Evolutionary conservation across 2,113 vertebrate species (phyloP).

Genomic region (Terrapene triunguis): DNA sequence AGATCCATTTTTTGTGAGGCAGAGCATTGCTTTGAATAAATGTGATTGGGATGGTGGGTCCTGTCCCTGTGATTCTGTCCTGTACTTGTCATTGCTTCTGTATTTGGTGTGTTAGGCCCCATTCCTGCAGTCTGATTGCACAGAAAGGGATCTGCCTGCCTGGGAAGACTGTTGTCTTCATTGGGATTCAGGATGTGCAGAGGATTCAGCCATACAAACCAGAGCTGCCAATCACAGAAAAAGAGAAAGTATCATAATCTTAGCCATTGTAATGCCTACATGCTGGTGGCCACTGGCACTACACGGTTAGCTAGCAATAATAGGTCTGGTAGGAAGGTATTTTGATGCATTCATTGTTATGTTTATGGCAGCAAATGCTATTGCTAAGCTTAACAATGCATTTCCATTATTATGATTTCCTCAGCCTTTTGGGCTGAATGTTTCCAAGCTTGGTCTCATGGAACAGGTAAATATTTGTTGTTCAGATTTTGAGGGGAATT

Average conservation of each 20-base stretch:
- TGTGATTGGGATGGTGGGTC: background rate
- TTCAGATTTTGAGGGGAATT: background rate
- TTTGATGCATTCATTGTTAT: background rate
- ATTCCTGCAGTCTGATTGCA: background rate
- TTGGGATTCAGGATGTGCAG: background rate
- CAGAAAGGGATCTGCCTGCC: accelerated
- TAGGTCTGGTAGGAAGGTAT: background rate
- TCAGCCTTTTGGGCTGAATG: background rate
- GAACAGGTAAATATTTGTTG: background rate
- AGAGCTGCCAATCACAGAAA: background rate
- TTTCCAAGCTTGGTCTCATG: background rate
- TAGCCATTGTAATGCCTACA: background rate
- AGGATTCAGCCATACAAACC: background rate
- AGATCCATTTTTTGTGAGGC: background rate
- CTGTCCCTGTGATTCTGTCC: background rate
- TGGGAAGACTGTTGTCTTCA: background rate
- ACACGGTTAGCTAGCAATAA: background rate
- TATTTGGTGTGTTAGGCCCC: background rate
- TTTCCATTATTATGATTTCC: background rate
- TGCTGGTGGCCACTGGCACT: background rate
- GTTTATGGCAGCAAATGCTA: background rate
- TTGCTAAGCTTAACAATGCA: background rate
- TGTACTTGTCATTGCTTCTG: background rate
- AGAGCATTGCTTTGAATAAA: background rate
- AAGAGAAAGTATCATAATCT: background rate